Conservation (phyloP, 2,888 invertebrate species). For the Eristalis pertinax region DNA sequence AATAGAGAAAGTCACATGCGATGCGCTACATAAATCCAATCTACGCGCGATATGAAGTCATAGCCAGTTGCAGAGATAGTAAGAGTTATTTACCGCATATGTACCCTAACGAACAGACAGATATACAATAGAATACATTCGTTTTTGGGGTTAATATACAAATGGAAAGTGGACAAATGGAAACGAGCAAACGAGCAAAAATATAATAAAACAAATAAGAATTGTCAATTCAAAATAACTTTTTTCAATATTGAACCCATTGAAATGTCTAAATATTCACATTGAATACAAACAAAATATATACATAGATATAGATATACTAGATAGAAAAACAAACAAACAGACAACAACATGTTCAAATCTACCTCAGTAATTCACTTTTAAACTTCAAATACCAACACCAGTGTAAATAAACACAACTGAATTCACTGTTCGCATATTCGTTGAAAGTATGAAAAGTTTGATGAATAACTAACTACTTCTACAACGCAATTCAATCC, state of each 20-base stretch:
- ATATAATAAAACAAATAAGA: conserved; percentile 47
- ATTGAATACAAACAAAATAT: conserved; percentile 45
- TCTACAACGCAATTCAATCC: conserved; percentile 36
- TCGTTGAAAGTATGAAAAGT: conserved; percentile 43
- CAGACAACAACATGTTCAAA: conserved; percentile 49
- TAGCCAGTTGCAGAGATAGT: conserved; percentile 68
- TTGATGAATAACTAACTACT: conserved; percentile 20
- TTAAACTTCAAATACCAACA: conserved; percentile 29
- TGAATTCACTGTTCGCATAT: conserved; percentile 58
- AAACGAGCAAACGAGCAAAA: conserved; percentile 69
- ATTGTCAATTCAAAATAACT: conserved; percentile 63
- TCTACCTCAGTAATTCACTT: conserved; percentile 65
- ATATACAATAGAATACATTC: conserved; percentile 17
- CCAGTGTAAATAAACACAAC: conserved; percentile 63
- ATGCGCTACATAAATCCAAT: conserved; percentile 49
- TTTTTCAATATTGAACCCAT: conserved; percentile 47
- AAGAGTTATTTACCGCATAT: conserved; percentile 15
- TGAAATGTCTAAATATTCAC: conserved; percentile 63
- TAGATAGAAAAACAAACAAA: conserved; percentile 56
- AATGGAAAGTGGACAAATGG: conserved; percentile 68
- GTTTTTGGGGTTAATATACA: conserved; percentile 30
- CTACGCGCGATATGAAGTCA: conserved; percentile 51
- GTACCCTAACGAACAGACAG: conserved; percentile 58
- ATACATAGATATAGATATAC: conserved; percentile 58
- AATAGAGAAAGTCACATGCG: conserved; percentile 5